Conservation (phyloP, 2,797 vertebrate genomes). For the Xerus rutilus region DNA sequence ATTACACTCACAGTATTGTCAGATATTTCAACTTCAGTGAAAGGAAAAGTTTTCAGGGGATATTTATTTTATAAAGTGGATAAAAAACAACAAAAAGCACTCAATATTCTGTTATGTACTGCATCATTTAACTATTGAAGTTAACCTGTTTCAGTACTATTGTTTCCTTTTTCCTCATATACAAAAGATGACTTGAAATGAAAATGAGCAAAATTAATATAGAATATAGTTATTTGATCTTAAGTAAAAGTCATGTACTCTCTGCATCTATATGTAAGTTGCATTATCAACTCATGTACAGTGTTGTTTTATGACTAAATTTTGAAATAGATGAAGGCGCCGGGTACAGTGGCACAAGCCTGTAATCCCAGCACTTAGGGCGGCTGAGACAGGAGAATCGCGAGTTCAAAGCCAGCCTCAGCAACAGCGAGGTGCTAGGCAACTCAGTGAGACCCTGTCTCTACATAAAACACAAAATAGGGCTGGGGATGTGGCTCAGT, state of each 20-base stretch:
- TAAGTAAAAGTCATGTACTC: not conserved
- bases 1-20: not conserved
- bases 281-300: not conserved
- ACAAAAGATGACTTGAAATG: not conserved
- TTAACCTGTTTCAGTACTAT: not conserved
- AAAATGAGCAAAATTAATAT: conserved; percentile 11
- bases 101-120: conserved; percentile 6
- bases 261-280: not conserved
- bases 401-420: too few relatives aligned
- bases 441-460: too few relatives aligned
- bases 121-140: not conserved
- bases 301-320: not conserved
- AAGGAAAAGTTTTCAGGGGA: not conserved
- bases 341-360: too few relatives aligned
- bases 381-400: too few relatives aligned
- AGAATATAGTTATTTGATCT: not conserved
- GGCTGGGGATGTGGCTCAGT: too few relatives aligned
- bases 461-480: too few relatives aligned
- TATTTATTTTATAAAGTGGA: not conserved
- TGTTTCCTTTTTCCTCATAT: not conserved
- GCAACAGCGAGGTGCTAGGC: too few relatives aligned
- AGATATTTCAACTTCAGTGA: not conserved
- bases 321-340: not conserved
- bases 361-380: too few relatives aligned
- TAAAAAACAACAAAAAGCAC: not conserved